Conservation (phyloP, 2,113 vertebrate species). For the Chaetorhynchus papuensis region DNA sequence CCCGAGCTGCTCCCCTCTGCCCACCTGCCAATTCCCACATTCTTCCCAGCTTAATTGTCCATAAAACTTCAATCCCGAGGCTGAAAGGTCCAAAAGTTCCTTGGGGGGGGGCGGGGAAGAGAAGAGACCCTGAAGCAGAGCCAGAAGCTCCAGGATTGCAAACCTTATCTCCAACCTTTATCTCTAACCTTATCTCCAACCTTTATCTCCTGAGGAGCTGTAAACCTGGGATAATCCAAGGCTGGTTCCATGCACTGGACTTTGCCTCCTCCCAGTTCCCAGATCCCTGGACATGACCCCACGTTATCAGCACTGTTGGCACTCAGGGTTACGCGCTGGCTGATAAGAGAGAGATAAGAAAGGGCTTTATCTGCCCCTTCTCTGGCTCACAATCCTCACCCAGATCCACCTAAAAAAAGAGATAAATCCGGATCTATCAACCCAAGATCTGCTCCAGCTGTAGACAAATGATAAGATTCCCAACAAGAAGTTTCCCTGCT, state of each 20-base stretch:
- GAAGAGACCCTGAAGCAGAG: not conserved
- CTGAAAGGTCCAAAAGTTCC: not conserved
- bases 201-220: not conserved
- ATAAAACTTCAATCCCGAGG: not conserved
- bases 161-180: not conserved
- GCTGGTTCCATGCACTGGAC: not conserved
- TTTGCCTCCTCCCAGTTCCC: not conserved
- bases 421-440: not conserved
- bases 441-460: not conserved
- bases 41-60: not conserved
- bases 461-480: accelerated
- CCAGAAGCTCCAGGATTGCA: not conserved
- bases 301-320: not conserved
- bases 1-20: not conserved
- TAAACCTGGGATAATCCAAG: not conserved
- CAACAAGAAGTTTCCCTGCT: not conserved
- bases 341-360: not conserved
- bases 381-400: not conserved
- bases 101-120: accelerated
- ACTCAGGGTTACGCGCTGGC: not conserved
- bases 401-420: not conserved
- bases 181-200: not conserved
- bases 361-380: not conserved
- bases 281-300: not conserved
- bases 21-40: not conserved